These are phyloP conservation scores for Xestoiulus laeticollis DNA, from an alignment of 2,888 invertebrate species.

Conservation along the genomic window DNA sequence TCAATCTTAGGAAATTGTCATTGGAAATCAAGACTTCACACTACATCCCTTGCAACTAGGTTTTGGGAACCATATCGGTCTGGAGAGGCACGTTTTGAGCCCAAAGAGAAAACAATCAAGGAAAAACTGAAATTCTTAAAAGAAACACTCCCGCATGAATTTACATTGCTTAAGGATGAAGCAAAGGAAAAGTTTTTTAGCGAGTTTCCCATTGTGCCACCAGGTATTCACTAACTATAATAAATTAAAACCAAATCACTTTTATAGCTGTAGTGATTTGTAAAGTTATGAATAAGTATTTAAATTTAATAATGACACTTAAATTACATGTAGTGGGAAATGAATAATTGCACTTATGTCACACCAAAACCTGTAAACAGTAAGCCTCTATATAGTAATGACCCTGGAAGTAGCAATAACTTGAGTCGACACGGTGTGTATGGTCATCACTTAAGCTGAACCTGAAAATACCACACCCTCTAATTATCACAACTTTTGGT, in stretches of 20 bases:
- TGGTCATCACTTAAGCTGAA: too few species aligned
- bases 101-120: background rate
- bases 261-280: background rate
- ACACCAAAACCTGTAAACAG: too few species aligned
- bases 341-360: too few species aligned
- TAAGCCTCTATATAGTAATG: too few species aligned
- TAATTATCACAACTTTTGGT: too few species aligned
- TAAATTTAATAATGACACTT: background rate
- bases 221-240: background rate
- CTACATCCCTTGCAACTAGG: background rate
- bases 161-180: slow-evolving; percentile 22
- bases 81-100: background rate
- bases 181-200: background rate
- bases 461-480: too few species aligned
- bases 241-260: background rate
- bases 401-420: too few species aligned
- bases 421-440: too few species aligned
- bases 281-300: background rate
- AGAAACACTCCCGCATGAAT: background rate
- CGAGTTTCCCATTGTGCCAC: background rate
- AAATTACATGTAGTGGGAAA: too few species aligned
- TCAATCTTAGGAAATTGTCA: background rate
- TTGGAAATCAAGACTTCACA: slow-evolving; percentile 16
- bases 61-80: slow-evolving; percentile 34
- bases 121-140: slow-evolving; percentile 36